phyloP scores from a whole-genome alignment of 2,113 vertebrate genomes.

The Thymallus thymallus region DNA sequence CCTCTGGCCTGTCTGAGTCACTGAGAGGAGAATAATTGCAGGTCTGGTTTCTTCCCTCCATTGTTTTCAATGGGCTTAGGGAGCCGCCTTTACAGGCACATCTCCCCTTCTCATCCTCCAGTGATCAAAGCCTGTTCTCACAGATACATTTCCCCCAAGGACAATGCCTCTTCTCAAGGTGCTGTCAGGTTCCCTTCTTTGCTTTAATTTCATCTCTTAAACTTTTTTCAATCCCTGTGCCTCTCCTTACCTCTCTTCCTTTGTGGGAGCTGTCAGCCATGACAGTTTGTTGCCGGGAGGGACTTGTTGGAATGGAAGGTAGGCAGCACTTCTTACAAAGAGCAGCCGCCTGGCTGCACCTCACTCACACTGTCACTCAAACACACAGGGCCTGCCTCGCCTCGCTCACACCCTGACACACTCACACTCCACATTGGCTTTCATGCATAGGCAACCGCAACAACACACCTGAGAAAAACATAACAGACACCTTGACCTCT shows the following conservation, averaged over 20 bases:
- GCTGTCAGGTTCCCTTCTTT: slow-evolving; percentile 78
- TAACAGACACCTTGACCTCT: slow-evolving; percentile 65
- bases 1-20: slow-evolving; percentile 6
- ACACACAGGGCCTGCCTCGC: slow-evolving; percentile 22
- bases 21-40: slow-evolving; percentile 35
- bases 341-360: slow-evolving; percentile 71
- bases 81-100: no score
- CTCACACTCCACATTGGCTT: slow-evolving; percentile 31
- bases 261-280: slow-evolving; percentile 75
- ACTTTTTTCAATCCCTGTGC: slow-evolving; percentile 71
- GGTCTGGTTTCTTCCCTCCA: slow-evolving; percentile 49
- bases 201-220: slow-evolving; percentile 79
- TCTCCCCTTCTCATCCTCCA: slow-evolving; percentile 72
- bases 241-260: slow-evolving; percentile 65
- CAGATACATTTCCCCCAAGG: slow-evolving; percentile 74
- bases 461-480: slow-evolving; percentile 30
- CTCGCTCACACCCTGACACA: neutral
- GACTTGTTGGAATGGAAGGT: slow-evolving; percentile 72
- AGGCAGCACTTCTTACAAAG: slow-evolving; percentile 75
- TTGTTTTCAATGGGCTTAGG: slow-evolving; percentile 61
- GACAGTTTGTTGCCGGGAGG: slow-evolving; percentile 79
- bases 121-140: slow-evolving; percentile 75
- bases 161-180: slow-evolving; percentile 78
- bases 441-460: slow-evolving; percentile 35
- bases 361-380: slow-evolving; percentile 73